Percentiles rank a stretch among this genome's conserved stretches.
Evolutionary conservation across 2,888 invertebrate genomes (phyloP).

Genomic region (Watsonalla binaria): DNA sequence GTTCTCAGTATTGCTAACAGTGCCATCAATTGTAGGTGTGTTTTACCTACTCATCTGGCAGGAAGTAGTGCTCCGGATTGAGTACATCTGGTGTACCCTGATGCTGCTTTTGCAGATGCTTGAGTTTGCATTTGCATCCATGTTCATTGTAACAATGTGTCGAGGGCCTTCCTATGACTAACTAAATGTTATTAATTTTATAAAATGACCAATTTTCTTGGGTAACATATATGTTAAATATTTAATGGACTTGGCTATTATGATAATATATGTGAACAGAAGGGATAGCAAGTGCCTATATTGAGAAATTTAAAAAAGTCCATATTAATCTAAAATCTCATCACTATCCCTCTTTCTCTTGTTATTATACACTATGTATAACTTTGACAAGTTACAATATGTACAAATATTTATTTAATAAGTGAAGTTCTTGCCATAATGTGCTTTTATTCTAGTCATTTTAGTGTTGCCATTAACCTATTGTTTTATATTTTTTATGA

Average conservation of each 20-base stretch:
- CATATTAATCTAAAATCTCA: too few relatives aligned
- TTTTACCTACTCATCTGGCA: constrained; percentile 92
- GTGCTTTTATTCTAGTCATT: not conserved
- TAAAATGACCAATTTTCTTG: too few relatives aligned
- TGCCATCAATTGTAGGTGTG: constrained; percentile 91
- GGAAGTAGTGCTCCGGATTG: constrained; percentile 90
- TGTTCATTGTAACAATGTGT: constrained; percentile 83
- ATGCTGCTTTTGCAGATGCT: constrained; percentile 88
- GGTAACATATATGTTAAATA: too few relatives aligned
- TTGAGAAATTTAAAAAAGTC: not conserved
- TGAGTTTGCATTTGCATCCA: constrained; percentile 90
- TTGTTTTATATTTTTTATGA: too few relatives aligned
- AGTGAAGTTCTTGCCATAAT: too few relatives aligned
- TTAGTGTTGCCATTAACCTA: not conserved
- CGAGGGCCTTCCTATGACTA: constrained; percentile 80
- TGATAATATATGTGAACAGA: too few relatives aligned
- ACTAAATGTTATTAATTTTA: constrained; percentile 3
- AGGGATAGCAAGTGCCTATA: not conserved
- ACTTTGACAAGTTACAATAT: too few relatives aligned
- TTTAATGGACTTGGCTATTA: too few relatives aligned
- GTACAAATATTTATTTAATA: too few relatives aligned
- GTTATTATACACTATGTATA: too few relatives aligned
- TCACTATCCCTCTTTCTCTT: too few relatives aligned
- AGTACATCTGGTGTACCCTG: constrained; percentile 92
- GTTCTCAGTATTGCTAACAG: constrained; percentile 88